phyloP scores from a whole-genome alignment of 2,113 vertebrate genomes.

The Myrmecobius fasciatus region DNA sequence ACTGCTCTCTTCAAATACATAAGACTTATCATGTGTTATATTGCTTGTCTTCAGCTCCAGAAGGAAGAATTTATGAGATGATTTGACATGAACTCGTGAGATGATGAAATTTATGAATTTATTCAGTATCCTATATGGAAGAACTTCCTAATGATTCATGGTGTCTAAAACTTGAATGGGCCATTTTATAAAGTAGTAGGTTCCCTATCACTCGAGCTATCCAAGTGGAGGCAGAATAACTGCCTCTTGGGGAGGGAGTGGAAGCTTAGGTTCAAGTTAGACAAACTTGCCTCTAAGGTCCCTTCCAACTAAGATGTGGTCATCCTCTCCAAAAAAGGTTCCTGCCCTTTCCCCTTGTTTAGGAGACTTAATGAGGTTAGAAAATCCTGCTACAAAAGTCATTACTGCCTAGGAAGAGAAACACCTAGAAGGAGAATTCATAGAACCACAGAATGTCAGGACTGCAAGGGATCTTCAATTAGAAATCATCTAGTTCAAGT shows the following conservation, averaged over 20 bases:
- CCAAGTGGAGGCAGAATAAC: background rate
- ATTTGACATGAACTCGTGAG: too few relatives aligned
- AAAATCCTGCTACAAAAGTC: background rate
- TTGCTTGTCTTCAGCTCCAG: background rate
- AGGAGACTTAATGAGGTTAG: background rate
- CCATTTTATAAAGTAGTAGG: background rate
- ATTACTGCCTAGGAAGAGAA: background rate
- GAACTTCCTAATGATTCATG: background rate
- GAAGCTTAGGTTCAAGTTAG: background rate
- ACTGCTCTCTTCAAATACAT: background rate
- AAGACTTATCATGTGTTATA: background rate
- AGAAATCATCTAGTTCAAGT: background rate
- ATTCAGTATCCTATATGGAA: background rate
- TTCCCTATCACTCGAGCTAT: background rate
- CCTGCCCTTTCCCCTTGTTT: background rate
- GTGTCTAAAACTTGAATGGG: background rate
- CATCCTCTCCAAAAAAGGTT: background rate
- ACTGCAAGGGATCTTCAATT: background rate
- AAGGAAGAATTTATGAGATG: background rate
- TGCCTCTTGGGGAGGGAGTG: background rate
- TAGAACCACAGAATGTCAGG: background rate
- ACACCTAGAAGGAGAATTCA: background rate
- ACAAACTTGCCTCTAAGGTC: background rate
- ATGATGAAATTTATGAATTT: too few relatives aligned
- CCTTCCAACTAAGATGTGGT: background rate